Base-by-base conservation (phyloP, 1,140 invertebrate genomes). In the Eumaeus atala region DNA sequence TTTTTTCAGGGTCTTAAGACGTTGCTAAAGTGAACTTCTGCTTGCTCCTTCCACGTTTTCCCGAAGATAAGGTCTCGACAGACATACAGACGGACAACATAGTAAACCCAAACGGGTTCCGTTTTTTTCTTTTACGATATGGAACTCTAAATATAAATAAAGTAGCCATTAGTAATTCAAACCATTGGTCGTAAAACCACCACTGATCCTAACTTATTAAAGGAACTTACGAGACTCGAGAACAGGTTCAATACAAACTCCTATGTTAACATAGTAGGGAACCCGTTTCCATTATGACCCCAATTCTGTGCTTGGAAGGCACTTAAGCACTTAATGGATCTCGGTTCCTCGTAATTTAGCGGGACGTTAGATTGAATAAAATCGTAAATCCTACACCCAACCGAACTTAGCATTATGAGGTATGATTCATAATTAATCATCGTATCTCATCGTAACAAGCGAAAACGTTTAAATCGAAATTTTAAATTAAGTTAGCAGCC, bases 261-360 rank as follows among this genome's bases (percentile, higher is more conserved):
- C 70, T 71, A 72, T 80, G 81, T 80, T 84, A 77, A 74, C 77
- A 84, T 81, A 77, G 77, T 77, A 69, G 74, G 72, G 72, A 70
- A 74, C 77, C 75, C 76, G 79, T 85, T 83, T 78, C 78, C 74
- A 83, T 82, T 85, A 85, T 83, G 74, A 77, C 80, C 77, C 66
- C 74, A 85, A 81, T 82, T 83, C 82, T 69, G 75, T 80, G 70
- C 77, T 83, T 72, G 71, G 70, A 72, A 77, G 74, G 73, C 77
- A 81, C 75, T 80, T 80, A 78, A 78, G 75, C 72, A 80, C 75
- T 84, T 82, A 82, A 82, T 79, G 75, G 73, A 76, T 81, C 73
- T 75, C 77, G 68, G 74, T 74, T 74, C 67, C 61, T 68, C 69
- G 71, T 79, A 80, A 80, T 80, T 84, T 83, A 78, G 69, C 67